Conservation (phyloP, 1,140 invertebrate species). For the Drosophila pandora region DNA sequence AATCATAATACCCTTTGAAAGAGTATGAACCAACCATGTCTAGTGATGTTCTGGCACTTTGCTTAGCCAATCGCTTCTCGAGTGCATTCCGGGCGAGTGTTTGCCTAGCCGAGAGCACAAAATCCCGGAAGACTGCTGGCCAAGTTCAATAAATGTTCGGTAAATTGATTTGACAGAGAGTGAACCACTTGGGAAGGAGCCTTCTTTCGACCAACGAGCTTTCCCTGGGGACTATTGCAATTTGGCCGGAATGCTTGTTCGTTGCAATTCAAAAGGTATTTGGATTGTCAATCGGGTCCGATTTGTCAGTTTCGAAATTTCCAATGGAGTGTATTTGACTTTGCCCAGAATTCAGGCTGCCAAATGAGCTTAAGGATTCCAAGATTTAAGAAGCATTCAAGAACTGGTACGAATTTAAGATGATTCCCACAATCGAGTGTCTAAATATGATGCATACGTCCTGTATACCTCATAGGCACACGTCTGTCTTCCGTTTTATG, state of each 20-base stretch:
- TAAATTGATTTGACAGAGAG: constrained; percentile 77
- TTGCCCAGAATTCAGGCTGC: too few relatives aligned
- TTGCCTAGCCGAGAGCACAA: constrained; percentile 35
- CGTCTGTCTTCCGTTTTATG: constrained; percentile 46
- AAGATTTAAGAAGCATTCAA: neutral
- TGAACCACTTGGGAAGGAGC: constrained; percentile 39
- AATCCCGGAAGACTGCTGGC: constrained; percentile 29
- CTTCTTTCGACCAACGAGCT: constrained; percentile 7
- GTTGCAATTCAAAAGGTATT: constrained; percentile 25
- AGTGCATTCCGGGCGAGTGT: constrained; percentile 56
- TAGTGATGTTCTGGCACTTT: constrained; percentile 38
- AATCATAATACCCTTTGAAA: neutral
- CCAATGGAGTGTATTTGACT: neutral
- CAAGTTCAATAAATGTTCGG: constrained; percentile 75
- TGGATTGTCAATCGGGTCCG: constrained; percentile 30
- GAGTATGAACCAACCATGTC: constrained; percentile 1
- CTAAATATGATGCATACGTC: constrained; percentile 38
- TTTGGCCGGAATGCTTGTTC: constrained; percentile 23
- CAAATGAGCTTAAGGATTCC: neutral
- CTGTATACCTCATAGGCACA: constrained; percentile 6
- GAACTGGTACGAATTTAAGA: too few relatives aligned
- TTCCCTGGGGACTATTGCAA: constrained; percentile 22
- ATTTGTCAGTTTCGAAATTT: constrained; percentile 8
- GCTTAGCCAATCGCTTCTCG: constrained; percentile 51
- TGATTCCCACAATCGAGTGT: too few relatives aligned